Evolutionary conservation across 2,888 invertebrate genomes (phyloP), one percentile per base, ranked within the genome.

Genomic region (Tortricodes alternella): DNA sequence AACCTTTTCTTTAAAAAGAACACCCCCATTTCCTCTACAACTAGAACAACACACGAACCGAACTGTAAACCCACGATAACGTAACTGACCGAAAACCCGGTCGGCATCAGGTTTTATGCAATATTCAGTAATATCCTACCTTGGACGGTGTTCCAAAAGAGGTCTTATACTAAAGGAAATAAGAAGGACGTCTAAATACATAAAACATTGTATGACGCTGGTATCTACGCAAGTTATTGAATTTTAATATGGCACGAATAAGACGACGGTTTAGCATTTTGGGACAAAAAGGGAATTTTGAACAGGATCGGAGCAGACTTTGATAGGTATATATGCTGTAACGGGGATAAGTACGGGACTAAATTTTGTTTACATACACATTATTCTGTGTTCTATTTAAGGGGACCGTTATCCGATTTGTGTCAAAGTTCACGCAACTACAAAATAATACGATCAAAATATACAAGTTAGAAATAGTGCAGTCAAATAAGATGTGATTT

Each of bases 131-230:
- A 76, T 67, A 56, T n/a, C 67, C 61, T 71, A 60, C 62, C 6
- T 6, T 18, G 8, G n/a, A 21, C 11, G 13, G 8, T 58, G 61
- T 60, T 51, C 66, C 41, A 78, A 78, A 74, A 67, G 58, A 62
- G 49, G 66, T 70, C 74, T 74, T 84, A 78, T 72, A 55, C n/a
- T 53, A 35, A 49, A 39, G 46, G 55, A 35, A 58, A 71, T 71
- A 83, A 76, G 57, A 60, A 53, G 62, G 62, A 62, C 56, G 64
- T 68, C 76, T 60, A 72, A 73, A 88, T 88, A 81, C 83, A 88
- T 88, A 74, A 86, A 76, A 83, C 78, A 88, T 87, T 34, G 53
- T 65, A 67, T 85, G 84, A 85, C 83, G 85, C 64, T 61, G 62
- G 71, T 67, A 63, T 65, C 70, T 67, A 80, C 82, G 79, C 74